Conservation (phyloP, 1,140 invertebrate species). For the Galendromus occidentalis region DNA sequence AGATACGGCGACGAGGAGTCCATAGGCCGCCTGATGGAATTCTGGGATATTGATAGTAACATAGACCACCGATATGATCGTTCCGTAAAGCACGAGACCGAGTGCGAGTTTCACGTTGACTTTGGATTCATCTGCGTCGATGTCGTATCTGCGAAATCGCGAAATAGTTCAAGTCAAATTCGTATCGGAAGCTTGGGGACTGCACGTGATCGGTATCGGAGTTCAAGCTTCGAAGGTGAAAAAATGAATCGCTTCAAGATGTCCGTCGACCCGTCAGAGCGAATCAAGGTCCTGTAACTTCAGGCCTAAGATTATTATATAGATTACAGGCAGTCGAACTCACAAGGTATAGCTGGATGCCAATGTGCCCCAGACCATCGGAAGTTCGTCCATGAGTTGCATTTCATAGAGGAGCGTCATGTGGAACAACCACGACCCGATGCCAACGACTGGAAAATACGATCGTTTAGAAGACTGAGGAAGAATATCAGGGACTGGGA, state of each 20-base stretch:
- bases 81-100: conserved; percentile 16
- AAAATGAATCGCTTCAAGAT: background rate
- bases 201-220: conserved; percentile 12
- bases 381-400: conserved; percentile 32
- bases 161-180: too few relatives aligned
- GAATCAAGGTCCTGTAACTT: background rate
- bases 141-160: background rate
- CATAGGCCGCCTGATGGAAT: conserved; percentile 19
- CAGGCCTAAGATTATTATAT: background rate
- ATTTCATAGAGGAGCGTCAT: conserved; percentile 32
- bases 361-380: conserved; percentile 28
- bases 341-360: conserved; percentile 26
- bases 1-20: conserved; percentile 12
- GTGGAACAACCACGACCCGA: conserved; percentile 33
- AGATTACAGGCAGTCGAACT: conserved; percentile 17
- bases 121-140: background rate
- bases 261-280: background rate
- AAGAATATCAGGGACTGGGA: conserved; percentile 11
- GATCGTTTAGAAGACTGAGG: background rate
- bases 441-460: conserved; percentile 26
- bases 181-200: background rate
- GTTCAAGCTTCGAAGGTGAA: background rate
- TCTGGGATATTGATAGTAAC: conserved; percentile 18
- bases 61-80: conserved; percentile 15
- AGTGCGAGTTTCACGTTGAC: background rate